Conservation (phyloP, 2,888 invertebrate species). For the Lymantria dispar region DNA sequence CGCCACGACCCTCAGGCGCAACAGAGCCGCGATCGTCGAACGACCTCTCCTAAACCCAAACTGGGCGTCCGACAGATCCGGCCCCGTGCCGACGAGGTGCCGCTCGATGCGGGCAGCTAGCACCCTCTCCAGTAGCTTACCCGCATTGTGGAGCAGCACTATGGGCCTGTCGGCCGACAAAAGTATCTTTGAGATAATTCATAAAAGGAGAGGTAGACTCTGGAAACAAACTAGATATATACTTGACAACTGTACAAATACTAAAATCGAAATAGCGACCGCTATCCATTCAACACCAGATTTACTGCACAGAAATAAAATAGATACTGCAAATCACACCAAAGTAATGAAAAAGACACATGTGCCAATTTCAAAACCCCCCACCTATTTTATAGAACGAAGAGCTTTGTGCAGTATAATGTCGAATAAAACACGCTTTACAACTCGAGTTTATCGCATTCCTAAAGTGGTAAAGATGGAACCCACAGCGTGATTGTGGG, state of each 20-base stretch:
- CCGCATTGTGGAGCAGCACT: no score
- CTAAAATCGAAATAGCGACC: not conserved
- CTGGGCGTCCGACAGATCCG: no score
- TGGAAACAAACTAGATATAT: not conserved
- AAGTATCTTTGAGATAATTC: no score
- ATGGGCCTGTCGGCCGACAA: no score
- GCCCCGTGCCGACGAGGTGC: no score
- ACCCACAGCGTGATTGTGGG: slow-evolving; percentile 26
- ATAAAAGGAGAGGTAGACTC: no score
- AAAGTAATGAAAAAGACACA: slow-evolving; percentile 36
- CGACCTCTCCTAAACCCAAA: no score
- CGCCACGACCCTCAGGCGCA: no score
- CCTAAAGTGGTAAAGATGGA: slow-evolving; percentile 36
- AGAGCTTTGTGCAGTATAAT: slow-evolving; percentile 45
- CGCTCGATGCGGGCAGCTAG: no score
- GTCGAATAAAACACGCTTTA: slow-evolving; percentile 42
- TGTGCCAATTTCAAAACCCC: slow-evolving; percentile 15
- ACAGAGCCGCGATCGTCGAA: no score
- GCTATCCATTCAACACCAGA: slow-evolving; percentile 7
- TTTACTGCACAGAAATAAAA: slow-evolving; percentile 31
- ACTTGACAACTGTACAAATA: not conserved
- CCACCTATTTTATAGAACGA: slow-evolving; percentile 30
- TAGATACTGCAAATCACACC: slow-evolving; percentile 35
- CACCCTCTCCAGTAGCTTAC: no score
- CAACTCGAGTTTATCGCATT: slow-evolving; percentile 45